phyloP scores from a whole-genome alignment of 2,888 invertebrate genomes.

The Tholera decimalis region DNA sequence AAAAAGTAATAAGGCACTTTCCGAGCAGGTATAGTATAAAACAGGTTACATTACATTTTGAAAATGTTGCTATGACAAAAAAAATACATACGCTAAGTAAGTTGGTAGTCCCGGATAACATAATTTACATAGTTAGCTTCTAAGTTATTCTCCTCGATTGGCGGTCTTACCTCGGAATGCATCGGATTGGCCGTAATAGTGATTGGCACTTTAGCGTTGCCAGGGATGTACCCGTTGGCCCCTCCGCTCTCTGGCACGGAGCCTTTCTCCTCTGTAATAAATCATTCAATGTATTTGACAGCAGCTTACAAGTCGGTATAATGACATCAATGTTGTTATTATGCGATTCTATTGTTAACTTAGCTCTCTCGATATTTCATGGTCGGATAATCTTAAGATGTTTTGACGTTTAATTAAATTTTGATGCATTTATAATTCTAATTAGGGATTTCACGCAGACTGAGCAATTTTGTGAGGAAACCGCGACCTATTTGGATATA shows the following conservation, averaged over 20 bases:
- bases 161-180: constrained; percentile 92
- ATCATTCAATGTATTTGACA: constrained; percentile 60
- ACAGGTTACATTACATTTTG: too few relatives aligned
- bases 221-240: constrained; percentile 87
- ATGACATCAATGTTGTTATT: constrained; percentile 46
- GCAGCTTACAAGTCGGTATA: constrained; percentile 52
- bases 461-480: neutral
- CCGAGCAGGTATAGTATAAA: too few relatives aligned
- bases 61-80: neutral
- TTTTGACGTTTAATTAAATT: constrained; percentile 41
- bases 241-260: constrained; percentile 82
- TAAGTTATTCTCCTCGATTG: constrained; percentile 51
- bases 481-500: too few relatives aligned
- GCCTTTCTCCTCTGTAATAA: constrained; percentile 85
- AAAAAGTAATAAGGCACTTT: too few relatives aligned
- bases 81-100: too few relatives aligned
- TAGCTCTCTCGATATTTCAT: constrained; percentile 31
- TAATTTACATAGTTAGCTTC: neutral
- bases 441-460: neutral
- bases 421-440: constrained; percentile 9
- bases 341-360: constrained; percentile 46
- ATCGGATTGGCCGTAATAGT: constrained; percentile 95
- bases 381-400: constrained; percentile 25
- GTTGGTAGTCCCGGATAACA: neutral
- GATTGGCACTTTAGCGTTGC: constrained; percentile 90